Conservation (phyloP, 1,140 invertebrate genomes). For the Drosophila ohnishii region DNA sequence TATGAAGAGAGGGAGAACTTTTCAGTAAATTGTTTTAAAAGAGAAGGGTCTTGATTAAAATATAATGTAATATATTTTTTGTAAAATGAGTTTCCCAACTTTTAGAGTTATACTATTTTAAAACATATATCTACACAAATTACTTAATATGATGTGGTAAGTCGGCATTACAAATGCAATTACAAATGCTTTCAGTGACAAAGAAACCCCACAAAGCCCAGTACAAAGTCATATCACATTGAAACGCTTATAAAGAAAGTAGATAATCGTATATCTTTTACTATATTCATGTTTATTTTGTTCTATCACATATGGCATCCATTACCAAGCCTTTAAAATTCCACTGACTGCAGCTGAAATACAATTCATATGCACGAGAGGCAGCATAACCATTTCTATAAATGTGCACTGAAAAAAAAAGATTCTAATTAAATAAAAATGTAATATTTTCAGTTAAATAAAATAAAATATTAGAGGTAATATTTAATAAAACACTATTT, state of each 20-base stretch:
- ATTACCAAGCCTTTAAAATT: slow-evolving; percentile 21
- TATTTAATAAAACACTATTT: background rate
- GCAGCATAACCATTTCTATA: slow-evolving; percentile 6
- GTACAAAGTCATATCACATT: background rate
- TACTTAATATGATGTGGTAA: background rate
- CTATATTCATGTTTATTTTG: background rate
- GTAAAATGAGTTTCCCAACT: too few species aligned
- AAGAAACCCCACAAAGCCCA: background rate
- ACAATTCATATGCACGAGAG: slow-evolving; percentile 15
- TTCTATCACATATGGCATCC: slow-evolving; percentile 25
- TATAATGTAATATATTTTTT: background rate
- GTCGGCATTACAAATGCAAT: too few species aligned
- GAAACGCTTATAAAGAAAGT: slow-evolving; percentile 4
- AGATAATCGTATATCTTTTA: background rate
- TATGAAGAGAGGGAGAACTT: background rate
- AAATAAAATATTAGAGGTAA: too few species aligned
- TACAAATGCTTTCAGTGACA: background rate
- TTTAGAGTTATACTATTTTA: background rate
- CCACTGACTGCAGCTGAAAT: slow-evolving; percentile 15
- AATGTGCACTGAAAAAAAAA: slow-evolving; percentile 6
- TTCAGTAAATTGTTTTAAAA: background rate
- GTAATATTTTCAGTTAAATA: background rate
- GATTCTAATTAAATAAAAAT: background rate
- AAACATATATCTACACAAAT: background rate
- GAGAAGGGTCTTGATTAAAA: background rate